Percentiles rank a stretch among this genome's conserved stretches.
These are phyloP conservation scores for Triplophysa tibetana DNA, from an alignment of 2,113 vertebrate genomes.

Conservation along the genomic window DNA sequence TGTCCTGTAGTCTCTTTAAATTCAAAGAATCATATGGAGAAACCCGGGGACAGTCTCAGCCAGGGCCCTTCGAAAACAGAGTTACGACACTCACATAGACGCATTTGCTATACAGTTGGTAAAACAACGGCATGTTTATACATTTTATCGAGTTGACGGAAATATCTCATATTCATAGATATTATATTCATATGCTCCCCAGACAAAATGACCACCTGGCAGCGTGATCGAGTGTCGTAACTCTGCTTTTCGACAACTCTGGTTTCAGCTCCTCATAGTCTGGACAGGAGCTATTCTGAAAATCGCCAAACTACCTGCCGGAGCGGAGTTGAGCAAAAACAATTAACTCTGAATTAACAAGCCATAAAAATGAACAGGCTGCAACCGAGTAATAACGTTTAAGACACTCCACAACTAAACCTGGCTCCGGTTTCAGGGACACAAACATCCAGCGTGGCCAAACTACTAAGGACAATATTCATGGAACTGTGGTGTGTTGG, in stretches of 20 bases:
- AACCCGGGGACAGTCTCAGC: background rate
- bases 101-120: no score
- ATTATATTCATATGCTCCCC: no score
- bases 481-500: background rate
- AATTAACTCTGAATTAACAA: conserved; percentile 3
- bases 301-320: background rate
- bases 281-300: background rate
- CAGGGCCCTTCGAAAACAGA: no score
- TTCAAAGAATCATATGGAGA: background rate
- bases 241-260: no score
- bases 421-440: background rate
- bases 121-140: no score
- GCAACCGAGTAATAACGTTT: background rate
- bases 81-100: no score
- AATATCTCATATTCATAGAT: no score
- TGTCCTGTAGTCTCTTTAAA: background rate
- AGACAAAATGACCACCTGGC: no score
- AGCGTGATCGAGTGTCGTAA: no score
- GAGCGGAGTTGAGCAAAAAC: background rate
- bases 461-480: conserved; percentile 9
- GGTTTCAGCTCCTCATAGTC: background rate
- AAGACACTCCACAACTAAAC: background rate
- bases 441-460: conserved; percentile 3
- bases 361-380: conserved; percentile 7
- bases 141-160: no score